A percentile compares a stretch with the other conserved stretches of the same genome.
These are phyloP conservation scores for Rhagologus leucostigma DNA, from an alignment of 2,113 vertebrate species.

Conservation along the genomic window DNA sequence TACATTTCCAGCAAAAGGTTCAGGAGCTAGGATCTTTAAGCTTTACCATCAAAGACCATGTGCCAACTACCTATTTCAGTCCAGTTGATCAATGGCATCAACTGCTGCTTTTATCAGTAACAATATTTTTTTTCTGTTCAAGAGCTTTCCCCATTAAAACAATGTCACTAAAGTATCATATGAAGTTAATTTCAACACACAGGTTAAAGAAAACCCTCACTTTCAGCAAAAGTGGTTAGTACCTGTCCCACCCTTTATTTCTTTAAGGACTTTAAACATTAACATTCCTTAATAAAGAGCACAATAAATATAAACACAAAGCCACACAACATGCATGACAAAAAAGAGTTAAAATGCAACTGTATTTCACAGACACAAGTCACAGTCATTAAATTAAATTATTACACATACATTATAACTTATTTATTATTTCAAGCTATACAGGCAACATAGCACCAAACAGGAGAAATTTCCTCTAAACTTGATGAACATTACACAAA, in stretches of 20 bases:
- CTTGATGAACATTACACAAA: not conserved
- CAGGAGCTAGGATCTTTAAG: not conserved
- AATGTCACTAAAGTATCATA: not conserved
- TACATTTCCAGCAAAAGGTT: not conserved
- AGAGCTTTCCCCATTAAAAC: not conserved
- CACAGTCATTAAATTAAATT: constrained; percentile 66
- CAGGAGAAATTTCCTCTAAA: not conserved
- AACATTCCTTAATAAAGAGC: constrained; percentile 16
- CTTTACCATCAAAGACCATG: not conserved
- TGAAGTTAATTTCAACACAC: not conserved
- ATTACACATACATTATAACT: constrained; percentile 64
- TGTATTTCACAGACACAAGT: constrained; percentile 57
- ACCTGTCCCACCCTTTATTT: not conserved
- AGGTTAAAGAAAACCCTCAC: not conserved
- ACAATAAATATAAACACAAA: constrained; percentile 54
- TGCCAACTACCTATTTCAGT: not conserved
- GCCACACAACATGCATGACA: constrained; percentile 54
- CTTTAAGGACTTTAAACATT: not conserved
- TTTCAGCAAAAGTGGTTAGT: constrained; percentile 21
- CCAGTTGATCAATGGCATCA: not conserved
- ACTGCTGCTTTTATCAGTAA: not conserved
- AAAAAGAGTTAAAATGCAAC: constrained; percentile 57
- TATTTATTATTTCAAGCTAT: constrained; percentile 68
- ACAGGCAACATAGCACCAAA: constrained; percentile 57
- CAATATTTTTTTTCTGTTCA: not conserved